These are phyloP conservation scores for Bothrops jararaca DNA, from an alignment of 2,113 vertebrate genomes.

Conservation along the genomic window DNA sequence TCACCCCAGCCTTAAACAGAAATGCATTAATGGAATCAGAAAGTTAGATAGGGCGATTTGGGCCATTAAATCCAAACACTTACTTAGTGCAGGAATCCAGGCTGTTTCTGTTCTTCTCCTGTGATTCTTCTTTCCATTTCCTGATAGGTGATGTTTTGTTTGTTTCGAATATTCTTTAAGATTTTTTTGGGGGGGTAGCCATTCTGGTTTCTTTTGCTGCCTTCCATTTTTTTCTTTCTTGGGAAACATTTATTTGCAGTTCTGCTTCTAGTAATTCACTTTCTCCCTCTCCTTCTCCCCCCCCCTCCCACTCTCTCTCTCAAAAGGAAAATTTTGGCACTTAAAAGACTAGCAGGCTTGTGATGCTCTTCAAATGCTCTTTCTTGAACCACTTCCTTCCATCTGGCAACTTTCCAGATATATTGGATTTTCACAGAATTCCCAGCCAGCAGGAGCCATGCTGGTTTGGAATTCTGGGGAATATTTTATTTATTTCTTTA, in stretches of 20 bases:
- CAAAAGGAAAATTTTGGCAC: not conserved
- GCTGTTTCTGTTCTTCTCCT: not conserved
- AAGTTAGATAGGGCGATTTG: not conserved
- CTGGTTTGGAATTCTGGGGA: not conserved
- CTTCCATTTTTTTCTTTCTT: not conserved
- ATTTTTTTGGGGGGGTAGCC: not conserved
- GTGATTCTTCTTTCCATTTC: not conserved
- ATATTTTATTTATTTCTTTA: not conserved
- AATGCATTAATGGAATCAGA: not conserved
- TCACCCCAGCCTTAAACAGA: not conserved
- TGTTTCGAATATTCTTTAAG: not conserved
- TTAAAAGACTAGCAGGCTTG: not conserved
- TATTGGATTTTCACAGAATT: not conserved
- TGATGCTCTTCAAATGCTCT: not conserved
- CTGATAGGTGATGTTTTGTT: not conserved
- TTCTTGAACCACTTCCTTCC: not conserved
- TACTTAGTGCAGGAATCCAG: not conserved
- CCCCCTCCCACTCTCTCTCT: not conserved
- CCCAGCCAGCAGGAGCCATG: not conserved
- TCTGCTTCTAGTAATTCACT: not conserved
- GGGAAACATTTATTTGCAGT: not conserved
- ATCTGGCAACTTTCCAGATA: not conserved
- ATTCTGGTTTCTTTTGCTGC: not conserved
- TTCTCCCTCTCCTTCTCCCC: not conserved
- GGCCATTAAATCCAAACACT: not conserved